Base-by-base conservation (phyloP, 1,140 invertebrate genomes). In the Planococcus citri region DNA sequence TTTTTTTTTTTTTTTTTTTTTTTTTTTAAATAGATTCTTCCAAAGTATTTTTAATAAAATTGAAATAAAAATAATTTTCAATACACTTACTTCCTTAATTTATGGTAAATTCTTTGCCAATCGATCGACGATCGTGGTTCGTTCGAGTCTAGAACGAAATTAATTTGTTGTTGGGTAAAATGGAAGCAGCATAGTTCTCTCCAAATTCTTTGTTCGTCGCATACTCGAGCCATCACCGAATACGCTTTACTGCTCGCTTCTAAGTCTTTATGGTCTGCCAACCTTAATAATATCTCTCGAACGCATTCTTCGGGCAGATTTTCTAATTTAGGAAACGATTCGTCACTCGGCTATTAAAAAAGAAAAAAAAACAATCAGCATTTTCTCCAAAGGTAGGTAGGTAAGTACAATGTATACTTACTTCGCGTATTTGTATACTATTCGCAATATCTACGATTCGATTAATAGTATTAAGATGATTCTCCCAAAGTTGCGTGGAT, bases 231-330 rank as follows among this genome's bases (percentile, higher is more conserved):
- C 80, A 92, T 87, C 27, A 86, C 82, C 69, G 80, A 81, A 81
- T 87, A 88, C 2, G 89, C 87, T 82, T 80, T 84, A 73, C 80
- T 87, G 6, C 84, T 82, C 64, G 83, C 87, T 73, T 91, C 85
- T 74, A 98, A 84, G 78, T 97, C 94, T 76, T 86, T 87, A 79
- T 97, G 94, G 80, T 97, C 94, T 69, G 89, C 86, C 74, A 98
- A 85, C 76, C 92, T 85, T 14, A 93, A 79, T 64, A 98, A 83
- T 68, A 99, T 91, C 78, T 95, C 89, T 51, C 94, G 85, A 41
- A 97, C 85, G 75, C 94, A 93, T 78, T 98, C 96, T 75, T 92
- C 88, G 22, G 96, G 96, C 64, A 99, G 81, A 77, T 97, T 90
- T 57, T 91, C 84, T 75, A 97, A 84, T 75, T 90, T 91, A 10